Evolutionary conservation across 2,888 invertebrate species (phyloP).

Genomic region (Rhagonycha lutea): DNA sequence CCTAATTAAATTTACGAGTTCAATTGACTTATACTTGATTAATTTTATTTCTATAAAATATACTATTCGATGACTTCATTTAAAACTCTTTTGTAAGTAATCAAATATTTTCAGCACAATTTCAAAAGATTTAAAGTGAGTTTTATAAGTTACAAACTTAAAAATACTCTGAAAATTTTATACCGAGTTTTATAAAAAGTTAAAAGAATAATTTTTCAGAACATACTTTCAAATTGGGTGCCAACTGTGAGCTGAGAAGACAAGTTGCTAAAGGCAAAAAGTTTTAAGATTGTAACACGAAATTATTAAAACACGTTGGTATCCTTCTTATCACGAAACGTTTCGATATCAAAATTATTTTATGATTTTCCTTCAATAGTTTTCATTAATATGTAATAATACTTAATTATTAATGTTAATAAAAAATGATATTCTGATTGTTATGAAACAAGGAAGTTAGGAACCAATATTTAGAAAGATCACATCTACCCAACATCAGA

Average conservation of each 20-base stretch:
- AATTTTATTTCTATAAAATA: not conserved
- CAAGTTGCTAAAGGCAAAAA: conserved; percentile 26
- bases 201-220: conserved; percentile 31
- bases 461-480: not conserved
- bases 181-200: conserved; percentile 26
- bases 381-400: not conserved
- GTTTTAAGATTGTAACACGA: conserved; percentile 27
- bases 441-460: too few species aligned
- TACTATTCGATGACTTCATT: not conserved
- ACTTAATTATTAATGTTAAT: too few species aligned
- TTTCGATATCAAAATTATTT: not conserved
- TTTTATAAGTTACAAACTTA: conserved; percentile 24
- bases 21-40: not conserved
- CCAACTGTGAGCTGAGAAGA: conserved; percentile 29
- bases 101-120: conserved; percentile 23
- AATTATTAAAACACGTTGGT: conserved; percentile 21
- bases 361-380: too few species aligned
- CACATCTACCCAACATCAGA: not conserved
- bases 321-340: not conserved
- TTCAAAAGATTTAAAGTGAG: conserved; percentile 21
- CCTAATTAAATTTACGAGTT: not conserved
- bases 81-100: conserved; percentile 13
- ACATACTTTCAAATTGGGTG: conserved; percentile 31
- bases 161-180: conserved; percentile 29
- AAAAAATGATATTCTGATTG: too few species aligned